Conservation (phyloP, 2,113 vertebrate species). For the Ceyx margarethae region DNA sequence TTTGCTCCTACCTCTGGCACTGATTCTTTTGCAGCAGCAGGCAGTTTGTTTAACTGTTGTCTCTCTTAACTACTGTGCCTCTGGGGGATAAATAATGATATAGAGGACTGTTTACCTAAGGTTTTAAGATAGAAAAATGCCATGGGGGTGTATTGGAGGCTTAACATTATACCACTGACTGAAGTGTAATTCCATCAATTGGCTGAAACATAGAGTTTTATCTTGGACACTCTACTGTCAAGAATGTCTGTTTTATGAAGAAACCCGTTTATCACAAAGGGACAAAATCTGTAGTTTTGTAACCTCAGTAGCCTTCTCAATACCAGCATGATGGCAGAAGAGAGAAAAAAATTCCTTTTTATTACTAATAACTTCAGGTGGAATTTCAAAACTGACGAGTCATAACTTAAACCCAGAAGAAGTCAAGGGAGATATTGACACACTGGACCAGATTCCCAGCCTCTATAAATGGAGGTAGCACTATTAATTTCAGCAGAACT, state of each 20-base stretch:
- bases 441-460: background rate
- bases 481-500: background rate
- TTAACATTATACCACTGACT: background rate
- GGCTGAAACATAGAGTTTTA: background rate
- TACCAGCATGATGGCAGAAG: background rate
- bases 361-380: background rate
- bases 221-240: background rate
- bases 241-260: background rate
- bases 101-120: background rate
- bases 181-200: background rate
- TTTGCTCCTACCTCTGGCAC: background rate
- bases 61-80: background rate
- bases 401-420: background rate
- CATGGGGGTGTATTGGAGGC: background rate
- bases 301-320: background rate
- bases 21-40: background rate
- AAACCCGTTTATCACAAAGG: background rate
- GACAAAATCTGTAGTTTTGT: background rate
- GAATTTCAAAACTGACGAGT: constrained; percentile 7
- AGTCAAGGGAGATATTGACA: background rate
- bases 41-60: background rate
- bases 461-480: background rate
- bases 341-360: background rate
- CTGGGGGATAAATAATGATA: background rate
- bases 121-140: background rate